Evolutionary conservation across 2,113 vertebrate genomes (phyloP).

Genomic region (Zapus hudsonius): DNA sequence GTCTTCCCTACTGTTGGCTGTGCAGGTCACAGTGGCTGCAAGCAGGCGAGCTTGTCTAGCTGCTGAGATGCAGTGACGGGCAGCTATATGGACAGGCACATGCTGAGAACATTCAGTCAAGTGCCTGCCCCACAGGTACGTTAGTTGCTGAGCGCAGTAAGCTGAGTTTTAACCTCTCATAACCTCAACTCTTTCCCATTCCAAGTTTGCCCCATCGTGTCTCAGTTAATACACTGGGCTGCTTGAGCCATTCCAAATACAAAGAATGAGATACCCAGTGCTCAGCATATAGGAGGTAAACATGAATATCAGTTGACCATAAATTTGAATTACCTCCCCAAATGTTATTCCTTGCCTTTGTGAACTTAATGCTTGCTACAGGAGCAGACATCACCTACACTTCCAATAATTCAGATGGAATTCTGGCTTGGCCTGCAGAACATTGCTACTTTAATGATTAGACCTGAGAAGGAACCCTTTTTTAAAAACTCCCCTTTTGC

Average conservation of each 20-base stretch:
- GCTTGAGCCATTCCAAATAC: background rate
- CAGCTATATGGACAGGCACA: background rate
- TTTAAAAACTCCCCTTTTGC: background rate
- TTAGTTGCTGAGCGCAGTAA: constrained; percentile 1
- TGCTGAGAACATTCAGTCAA: constrained; percentile 17
- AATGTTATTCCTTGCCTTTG: background rate
- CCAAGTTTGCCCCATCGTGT: background rate
- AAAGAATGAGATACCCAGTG: background rate
- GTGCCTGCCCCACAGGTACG: background rate
- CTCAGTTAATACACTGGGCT: background rate
- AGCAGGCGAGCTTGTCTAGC: background rate
- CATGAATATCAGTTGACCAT: background rate
- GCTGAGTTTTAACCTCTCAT: background rate
- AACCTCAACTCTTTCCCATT: background rate
- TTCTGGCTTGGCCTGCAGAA: background rate
- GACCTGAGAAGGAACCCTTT: background rate
- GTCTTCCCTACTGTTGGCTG: background rate
- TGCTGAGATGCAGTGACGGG: constrained; percentile 8
- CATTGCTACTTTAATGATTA: background rate
- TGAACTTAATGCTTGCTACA: background rate
- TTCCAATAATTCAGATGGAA: background rate
- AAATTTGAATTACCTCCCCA: background rate
- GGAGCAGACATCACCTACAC: background rate
- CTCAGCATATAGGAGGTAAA: background rate
- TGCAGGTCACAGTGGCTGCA: background rate